Percentiles rank a stretch among this genome's conserved stretches.
These are phyloP conservation scores for Phymorhynchus buccinoides DNA, from an alignment of 1,140 invertebrate genomes.

Conservation along the genomic window DNA sequence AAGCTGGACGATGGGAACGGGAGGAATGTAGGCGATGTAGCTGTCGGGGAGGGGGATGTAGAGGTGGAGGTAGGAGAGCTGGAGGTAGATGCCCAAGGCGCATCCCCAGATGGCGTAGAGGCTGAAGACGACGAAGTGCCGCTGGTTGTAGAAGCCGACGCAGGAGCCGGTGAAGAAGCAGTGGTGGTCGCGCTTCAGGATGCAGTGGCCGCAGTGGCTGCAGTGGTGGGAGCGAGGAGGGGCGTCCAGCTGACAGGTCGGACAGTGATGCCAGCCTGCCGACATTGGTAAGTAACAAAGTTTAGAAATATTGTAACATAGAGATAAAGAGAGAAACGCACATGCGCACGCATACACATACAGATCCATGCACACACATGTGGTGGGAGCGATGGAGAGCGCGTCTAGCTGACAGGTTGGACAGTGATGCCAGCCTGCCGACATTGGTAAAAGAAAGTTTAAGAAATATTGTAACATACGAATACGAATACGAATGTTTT, in stretches of 20 bases:
- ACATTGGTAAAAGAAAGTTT: neutral
- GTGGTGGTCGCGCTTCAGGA: slow-evolving; percentile 69
- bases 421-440: slow-evolving; percentile 44
- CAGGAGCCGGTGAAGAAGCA: slow-evolving; percentile 69
- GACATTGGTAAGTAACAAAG: neutral
- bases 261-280: slow-evolving; percentile 45
- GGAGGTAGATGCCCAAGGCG: slow-evolving; percentile 51
- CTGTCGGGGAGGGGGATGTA: slow-evolving; percentile 40
- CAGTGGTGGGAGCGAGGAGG: slow-evolving; percentile 69
- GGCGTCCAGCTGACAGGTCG: slow-evolving; percentile 53
- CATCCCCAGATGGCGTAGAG: slow-evolving; percentile 55
- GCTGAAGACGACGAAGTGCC: slow-evolving; percentile 60
- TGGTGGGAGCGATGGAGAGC: slow-evolving; percentile 65
- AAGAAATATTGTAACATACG: neutral
- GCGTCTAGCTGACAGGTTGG: slow-evolving; percentile 51
- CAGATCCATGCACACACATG: neutral
- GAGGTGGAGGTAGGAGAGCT: slow-evolving; percentile 52
- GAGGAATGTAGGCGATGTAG: slow-evolving; percentile 51
- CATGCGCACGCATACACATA: neutral
- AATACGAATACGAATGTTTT: too few relatives aligned
- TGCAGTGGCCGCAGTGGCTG: slow-evolving; percentile 61
- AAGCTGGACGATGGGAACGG: slow-evolving; percentile 48
- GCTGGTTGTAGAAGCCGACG: slow-evolving; percentile 63
- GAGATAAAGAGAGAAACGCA: too few relatives aligned
- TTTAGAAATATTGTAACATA: neutral